These are phyloP conservation scores for Chrysolina haemoptera DNA, from an alignment of 2,888 invertebrate species.

Conservation along the genomic window DNA sequence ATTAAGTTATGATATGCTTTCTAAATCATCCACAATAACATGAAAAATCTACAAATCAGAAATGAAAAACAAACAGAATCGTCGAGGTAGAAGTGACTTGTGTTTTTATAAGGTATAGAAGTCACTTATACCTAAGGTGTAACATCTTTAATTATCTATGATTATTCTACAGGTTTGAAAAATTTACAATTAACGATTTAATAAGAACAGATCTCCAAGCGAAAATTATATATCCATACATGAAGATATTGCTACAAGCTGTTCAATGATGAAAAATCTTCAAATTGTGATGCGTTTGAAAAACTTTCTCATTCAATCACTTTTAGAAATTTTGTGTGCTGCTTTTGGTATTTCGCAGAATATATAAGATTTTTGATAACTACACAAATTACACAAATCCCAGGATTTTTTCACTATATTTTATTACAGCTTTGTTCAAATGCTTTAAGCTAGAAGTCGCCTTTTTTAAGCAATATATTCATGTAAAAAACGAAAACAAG, in stretches of 20 bases:
- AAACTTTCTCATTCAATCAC: not conserved
- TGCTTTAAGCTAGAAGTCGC: not conserved
- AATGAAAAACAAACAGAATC: not conserved
- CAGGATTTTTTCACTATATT: not conserved
- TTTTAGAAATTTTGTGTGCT: not conserved
- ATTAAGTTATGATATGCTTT: slow-evolving; percentile 3
- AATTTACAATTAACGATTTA: slow-evolving; percentile 19
- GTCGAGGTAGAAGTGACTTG: not conserved
- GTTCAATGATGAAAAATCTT: not conserved
- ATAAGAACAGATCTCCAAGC: slow-evolving; percentile 23
- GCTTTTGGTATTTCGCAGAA: too few relatives aligned
- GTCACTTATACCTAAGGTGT: not conserved
- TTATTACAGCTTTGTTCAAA: not conserved
- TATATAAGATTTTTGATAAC: too few relatives aligned
- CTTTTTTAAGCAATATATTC: slow-evolving; percentile 15
- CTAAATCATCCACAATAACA: slow-evolving; percentile 1
- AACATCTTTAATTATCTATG: not conserved
- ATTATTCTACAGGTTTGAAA: slow-evolving; percentile 3
- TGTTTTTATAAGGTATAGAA: not conserved
- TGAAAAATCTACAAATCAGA: slow-evolving; percentile 1
- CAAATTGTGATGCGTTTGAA: not conserved
- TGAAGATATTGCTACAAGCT: slow-evolving; percentile 22
- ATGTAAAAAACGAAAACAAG: slow-evolving; percentile 20
- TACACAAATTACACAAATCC: not conserved
- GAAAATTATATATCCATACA: slow-evolving; percentile 5